These are phyloP conservation scores for Ophion slaviceki DNA, from an alignment of 2,888 invertebrate species.

Conservation along the genomic window DNA sequence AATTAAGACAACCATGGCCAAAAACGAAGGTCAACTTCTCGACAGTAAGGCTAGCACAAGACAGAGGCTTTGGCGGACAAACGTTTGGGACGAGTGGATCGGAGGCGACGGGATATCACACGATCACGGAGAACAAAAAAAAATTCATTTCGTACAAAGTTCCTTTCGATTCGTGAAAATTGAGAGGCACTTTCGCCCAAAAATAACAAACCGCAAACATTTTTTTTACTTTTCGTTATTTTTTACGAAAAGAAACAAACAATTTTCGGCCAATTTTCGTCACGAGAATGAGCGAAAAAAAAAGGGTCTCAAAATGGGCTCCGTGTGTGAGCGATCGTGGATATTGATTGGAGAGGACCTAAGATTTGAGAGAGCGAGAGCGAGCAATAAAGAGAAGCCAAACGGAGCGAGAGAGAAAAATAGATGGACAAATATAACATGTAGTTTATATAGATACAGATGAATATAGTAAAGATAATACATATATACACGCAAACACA, in stretches of 20 bases:
- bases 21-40: constrained; percentile 98
- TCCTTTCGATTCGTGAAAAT: neutral
- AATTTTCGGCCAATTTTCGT: neutral
- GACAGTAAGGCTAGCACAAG: constrained; percentile 86
- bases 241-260: neutral
- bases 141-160: neutral
- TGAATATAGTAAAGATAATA: constrained; percentile 28
- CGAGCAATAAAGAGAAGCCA: constrained; percentile 65
- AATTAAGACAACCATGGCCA: constrained; percentile 91
- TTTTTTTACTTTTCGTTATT: neutral
- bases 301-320: neutral
- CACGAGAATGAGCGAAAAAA: neutral
- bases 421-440: constrained; percentile 63
- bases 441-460: constrained; percentile 35
- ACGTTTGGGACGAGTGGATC: constrained; percentile 61
- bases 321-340: neutral
- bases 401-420: constrained; percentile 68
- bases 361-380: constrained; percentile 64
- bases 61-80: constrained; percentile 78
- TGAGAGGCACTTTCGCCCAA: neutral
- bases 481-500: constrained; percentile 51
- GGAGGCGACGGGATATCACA: constrained; percentile 37
- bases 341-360: constrained; percentile 45
- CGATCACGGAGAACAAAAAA: neutral
- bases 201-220: neutral